phyloP scores from a whole-genome alignment of 2,113 vertebrate species.

The Marmota flaviventris region DNA sequence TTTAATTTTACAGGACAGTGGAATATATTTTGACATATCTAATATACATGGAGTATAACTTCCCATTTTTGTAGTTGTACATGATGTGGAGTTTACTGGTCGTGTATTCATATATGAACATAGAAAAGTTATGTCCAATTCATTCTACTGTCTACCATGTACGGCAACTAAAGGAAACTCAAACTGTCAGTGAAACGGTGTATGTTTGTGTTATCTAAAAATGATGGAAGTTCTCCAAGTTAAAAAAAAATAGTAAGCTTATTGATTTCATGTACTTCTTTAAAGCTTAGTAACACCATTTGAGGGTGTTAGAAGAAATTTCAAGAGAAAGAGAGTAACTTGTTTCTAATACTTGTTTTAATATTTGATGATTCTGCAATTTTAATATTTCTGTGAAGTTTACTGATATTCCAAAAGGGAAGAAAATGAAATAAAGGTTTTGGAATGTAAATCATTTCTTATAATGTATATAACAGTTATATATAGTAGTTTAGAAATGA shows the following conservation, averaged over 20 bases:
- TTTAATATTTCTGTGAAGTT: constrained; percentile 15
- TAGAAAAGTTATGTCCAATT: no score
- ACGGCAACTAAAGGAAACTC: background rate
- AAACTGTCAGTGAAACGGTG: background rate
- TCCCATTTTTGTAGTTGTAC: no score
- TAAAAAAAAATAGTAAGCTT: background rate
- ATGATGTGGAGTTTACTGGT: no score
- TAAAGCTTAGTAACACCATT: background rate
- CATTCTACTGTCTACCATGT: background rate
- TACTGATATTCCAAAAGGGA: background rate
- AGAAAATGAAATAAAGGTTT: background rate
- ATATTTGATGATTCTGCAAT: background rate
- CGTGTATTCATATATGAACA: no score
- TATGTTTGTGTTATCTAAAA: background rate
- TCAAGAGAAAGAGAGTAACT: background rate
- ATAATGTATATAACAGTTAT: background rate
- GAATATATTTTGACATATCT: no score
- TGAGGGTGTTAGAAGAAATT: background rate
- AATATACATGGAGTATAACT: no score
- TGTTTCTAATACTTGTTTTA: background rate
- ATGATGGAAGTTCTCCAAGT: background rate
- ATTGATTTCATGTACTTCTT: background rate
- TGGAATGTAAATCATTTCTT: background rate
- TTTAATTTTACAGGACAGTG: no score
- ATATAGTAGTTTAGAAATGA: constrained; percentile 2